Evolutionary conservation across 2,888 invertebrate species (phyloP).

Genomic region (Callyntrura guangdongensis): DNA sequence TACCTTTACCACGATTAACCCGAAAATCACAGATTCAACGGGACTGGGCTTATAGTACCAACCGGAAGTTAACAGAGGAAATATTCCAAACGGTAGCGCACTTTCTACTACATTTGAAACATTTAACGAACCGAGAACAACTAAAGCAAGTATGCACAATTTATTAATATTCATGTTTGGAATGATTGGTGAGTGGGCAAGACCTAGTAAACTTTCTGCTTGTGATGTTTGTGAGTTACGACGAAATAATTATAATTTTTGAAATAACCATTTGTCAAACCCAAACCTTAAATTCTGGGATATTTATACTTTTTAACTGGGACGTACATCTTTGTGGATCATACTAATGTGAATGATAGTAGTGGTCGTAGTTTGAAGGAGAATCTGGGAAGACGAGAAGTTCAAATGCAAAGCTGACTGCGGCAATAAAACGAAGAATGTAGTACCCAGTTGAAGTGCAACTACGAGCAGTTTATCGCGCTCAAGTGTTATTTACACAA

Average conservation of each 20-base stretch:
- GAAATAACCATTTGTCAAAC: neutral
- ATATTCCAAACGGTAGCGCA: slow-evolving; percentile 78
- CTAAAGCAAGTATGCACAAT: neutral
- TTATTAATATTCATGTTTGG: neutral
- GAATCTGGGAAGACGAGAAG: no score
- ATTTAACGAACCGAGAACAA: neutral
- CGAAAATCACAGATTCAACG: slow-evolving; percentile 78
- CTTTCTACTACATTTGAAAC: slow-evolving; percentile 16
- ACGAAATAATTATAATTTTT: neutral
- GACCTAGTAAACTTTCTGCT: neutral
- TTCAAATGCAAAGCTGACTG: no score
- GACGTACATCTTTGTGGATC: no score
- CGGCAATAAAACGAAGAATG: no score
- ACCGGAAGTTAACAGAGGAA: slow-evolving; percentile 79
- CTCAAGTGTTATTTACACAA: no score
- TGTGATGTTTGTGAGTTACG: neutral
- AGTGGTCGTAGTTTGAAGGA: no score
- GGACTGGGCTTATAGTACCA: slow-evolving; percentile 83
- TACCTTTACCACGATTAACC: slow-evolving; percentile 81
- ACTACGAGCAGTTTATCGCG: no score
- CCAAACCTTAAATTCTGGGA: no score
- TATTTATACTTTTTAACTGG: no score
- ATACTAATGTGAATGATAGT: no score
- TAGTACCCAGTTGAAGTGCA: no score
- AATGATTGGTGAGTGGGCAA: neutral